Conservation (phyloP, 2,113 vertebrate species). For the Pelusios castaneus region DNA sequence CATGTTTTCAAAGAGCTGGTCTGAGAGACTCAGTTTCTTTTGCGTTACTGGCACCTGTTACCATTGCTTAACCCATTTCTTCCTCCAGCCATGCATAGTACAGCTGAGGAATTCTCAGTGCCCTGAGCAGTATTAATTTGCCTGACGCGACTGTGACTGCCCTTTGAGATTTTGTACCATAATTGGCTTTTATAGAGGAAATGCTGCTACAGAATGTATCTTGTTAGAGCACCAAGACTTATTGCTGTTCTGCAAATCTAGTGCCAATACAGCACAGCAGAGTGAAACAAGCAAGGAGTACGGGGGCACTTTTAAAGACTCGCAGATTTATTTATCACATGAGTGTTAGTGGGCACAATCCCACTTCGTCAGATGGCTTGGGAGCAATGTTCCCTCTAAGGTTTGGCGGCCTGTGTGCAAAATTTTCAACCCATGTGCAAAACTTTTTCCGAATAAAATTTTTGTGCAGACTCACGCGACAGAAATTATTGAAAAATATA, state of each 20-base stretch:
- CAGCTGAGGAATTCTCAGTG: neutral
- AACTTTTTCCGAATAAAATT: too few species aligned
- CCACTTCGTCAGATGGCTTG: too few species aligned
- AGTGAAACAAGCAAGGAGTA: neutral
- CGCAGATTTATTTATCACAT: too few species aligned
- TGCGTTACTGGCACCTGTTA: neutral
- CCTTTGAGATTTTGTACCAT: neutral
- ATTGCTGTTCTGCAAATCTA: neutral
- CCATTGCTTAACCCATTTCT: neutral
- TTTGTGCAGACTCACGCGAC: too few species aligned
- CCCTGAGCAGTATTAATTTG: neutral
- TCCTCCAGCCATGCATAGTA: neutral
- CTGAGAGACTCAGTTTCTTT: neutral
- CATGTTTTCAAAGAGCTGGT: neutral
- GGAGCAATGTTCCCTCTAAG: too few species aligned
- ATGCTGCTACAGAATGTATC: neutral
- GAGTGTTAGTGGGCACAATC: too few species aligned
- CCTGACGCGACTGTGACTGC: neutral
- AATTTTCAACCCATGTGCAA: too few species aligned
- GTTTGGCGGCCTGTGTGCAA: too few species aligned
- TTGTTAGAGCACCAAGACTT: neutral
- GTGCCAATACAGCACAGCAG: neutral
- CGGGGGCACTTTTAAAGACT: too few species aligned
- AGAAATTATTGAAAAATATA: too few species aligned
- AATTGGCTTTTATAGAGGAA: neutral